Evolutionary conservation across 2,113 vertebrate species (phyloP), one percentile per base, ranked within the genome.

Genomic region (Diadophis punctatus): DNA sequence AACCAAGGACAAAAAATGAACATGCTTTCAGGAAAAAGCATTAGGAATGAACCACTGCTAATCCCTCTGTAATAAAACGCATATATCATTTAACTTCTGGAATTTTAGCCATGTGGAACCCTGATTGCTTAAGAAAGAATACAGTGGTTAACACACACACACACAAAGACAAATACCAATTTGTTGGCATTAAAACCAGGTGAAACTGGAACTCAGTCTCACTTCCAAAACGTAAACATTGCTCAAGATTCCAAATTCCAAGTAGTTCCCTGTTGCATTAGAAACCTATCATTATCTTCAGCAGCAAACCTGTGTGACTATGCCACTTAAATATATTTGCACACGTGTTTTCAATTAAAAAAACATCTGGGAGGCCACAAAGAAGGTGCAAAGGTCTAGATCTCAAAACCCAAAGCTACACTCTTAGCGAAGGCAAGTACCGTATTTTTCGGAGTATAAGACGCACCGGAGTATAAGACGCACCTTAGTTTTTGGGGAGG

Each of bases 201-300:
- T 87, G 46, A 91, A 48, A 0, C 1, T 89, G 84, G 89, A 18
- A 11, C 87, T 88, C 10, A 60, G 22, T 58, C 30, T 23, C 23
- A 34, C 4, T 93, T 53, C 12, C 92, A 94, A 85, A 90, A 94
- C 30, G 84, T 93, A 30, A 85, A 48, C 90, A 92, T 12, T 43
- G 0, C 0, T n/a, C 34, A 14, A 0, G 16, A 49, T 95, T 94
- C 86, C 88, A 1, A 48, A 85, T 58, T 25, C 6, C 74, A 91
- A 93, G 39, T 18, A 11, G 55, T 27, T 12, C 30, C 0, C 4
- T 68, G 84, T 12, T 18, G 7, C 23, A n/a, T 90, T 34, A 94
- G 23, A 34, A 51, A 34, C 1, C 10, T 0, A 7, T 68, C 5
- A 53, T 90, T 85, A 53, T 93, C n/a, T 90, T 49, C 14, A 91